Base-by-base conservation (phyloP, 2,797 vertebrate genomes). In the Crenichthys baileyi region DNA sequence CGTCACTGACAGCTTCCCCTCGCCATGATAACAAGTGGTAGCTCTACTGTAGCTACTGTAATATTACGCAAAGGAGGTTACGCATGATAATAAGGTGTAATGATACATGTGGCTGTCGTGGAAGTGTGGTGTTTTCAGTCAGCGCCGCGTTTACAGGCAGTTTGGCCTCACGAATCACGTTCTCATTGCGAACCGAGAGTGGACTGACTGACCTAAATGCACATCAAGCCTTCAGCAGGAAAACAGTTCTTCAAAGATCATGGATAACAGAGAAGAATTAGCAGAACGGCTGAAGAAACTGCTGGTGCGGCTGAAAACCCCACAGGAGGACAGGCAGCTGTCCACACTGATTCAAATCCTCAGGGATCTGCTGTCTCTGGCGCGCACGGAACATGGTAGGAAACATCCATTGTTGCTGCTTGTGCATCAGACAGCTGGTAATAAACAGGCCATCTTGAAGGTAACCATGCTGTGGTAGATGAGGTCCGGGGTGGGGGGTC, bases 331-430 rank as follows among this genome's bases (percentile, higher is more conserved):
- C 78, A 94, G 97, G 41, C 96, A 96, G 31, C 78, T 97, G 53
- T 93, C 94, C 75, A 97, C 96, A 0, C 86, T 98, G 88, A 92
- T 97, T 8, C 98, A 99, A 73, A 98, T 96, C 78, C 88, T 99
- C 79, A 95, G 97, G 82, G 98, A 99, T 70, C 89, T 98, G 55
- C 94, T 96, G 76, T 96, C 95, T 85, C 92, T 97, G 78, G 96
- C 98, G 5, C 93, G 94, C 79, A 89, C 94, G 1, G 95, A 96
- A 75, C 84, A 91, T 82, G 98, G 97, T 99, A 95, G 95, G 94
- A 81, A 70, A 29, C 75, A 1, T 29, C 1, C 26, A 9, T 4
- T 65, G 41, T 26, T 48, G 55, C 16, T 46, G 72, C 46, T 2
- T 75, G 79, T 31, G 71, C 70, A 79, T 68, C 72, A 50, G 22